Evolutionary conservation across 2,888 invertebrate species (phyloP).

Genomic region (Drosophila picticornis): DNA sequence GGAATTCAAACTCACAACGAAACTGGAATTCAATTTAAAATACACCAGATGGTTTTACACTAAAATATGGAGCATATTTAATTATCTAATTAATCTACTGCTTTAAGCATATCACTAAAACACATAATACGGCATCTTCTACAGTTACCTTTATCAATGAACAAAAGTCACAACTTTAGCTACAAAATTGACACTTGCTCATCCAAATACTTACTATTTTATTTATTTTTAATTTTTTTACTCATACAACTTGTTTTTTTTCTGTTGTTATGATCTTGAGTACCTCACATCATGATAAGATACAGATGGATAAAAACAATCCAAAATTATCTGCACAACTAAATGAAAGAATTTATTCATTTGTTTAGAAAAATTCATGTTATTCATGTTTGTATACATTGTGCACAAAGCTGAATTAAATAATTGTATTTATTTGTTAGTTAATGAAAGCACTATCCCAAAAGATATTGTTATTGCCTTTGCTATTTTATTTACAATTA

Average conservation of each 20-base stretch:
- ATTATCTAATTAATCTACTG: constrained; percentile 16
- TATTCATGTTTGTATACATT: background rate
- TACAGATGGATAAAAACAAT: background rate
- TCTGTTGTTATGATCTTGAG: background rate
- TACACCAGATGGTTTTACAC: constrained; percentile 12
- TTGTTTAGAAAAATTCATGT: too few relatives aligned
- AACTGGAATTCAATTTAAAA: constrained; percentile 4
- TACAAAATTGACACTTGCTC: constrained; percentile 37
- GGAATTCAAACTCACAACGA: constrained; percentile 5
- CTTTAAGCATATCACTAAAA: constrained; percentile 22
- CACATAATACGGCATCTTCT: constrained; percentile 4
- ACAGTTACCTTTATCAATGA: constrained; percentile 25
- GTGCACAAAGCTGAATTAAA: constrained; percentile 13
- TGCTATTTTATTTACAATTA: background rate
- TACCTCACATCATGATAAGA: constrained; percentile 5
- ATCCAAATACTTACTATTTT: constrained; percentile 5
- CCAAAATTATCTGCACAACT: background rate
- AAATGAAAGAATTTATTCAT: background rate
- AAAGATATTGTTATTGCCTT: background rate
- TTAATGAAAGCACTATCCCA: background rate
- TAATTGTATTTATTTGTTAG: constrained; percentile 8
- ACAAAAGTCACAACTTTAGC: background rate
- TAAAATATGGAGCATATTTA: constrained; percentile 22
- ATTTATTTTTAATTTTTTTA: background rate
- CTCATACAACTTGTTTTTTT: background rate